These are phyloP conservation scores for Melanaphis sacchari DNA, from an alignment of 1,140 invertebrate species.

Conservation along the genomic window DNA sequence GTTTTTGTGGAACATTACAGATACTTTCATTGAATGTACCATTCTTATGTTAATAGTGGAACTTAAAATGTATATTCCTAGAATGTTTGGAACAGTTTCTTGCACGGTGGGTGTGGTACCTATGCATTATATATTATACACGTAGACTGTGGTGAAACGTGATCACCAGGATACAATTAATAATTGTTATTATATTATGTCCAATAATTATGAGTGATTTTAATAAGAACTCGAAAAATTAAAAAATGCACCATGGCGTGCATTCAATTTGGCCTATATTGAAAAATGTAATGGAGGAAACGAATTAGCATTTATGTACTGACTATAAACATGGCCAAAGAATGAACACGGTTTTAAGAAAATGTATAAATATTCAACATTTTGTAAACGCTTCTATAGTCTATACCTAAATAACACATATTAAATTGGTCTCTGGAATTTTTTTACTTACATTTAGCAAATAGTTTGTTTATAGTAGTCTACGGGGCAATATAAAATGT, in stretches of 20 bases:
- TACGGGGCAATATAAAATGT: neutral
- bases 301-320: constrained; percentile 4
- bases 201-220: neutral
- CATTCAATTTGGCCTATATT: neutral
- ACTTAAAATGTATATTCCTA: too few relatives aligned
- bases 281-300: neutral
- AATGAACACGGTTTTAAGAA: neutral
- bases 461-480: neutral
- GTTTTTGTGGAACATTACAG: too few relatives aligned
- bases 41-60: too few relatives aligned
- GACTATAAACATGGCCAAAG: neutral
- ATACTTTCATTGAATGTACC: too few relatives aligned
- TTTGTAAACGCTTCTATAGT: neutral
- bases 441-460: neutral
- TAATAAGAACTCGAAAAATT: neutral
- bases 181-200: neutral
- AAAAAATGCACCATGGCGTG: neutral
- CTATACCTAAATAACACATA: neutral
- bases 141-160: too few relatives aligned
- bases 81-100: too few relatives aligned
- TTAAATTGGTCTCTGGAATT: neutral
- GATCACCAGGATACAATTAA: neutral
- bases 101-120: neutral
- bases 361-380: neutral
- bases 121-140: too few relatives aligned